Evolutionary conservation across 2,888 invertebrate species (phyloP), one percentile per base, ranked within the genome.

Genomic region (Sylvicola fuscatus): DNA sequence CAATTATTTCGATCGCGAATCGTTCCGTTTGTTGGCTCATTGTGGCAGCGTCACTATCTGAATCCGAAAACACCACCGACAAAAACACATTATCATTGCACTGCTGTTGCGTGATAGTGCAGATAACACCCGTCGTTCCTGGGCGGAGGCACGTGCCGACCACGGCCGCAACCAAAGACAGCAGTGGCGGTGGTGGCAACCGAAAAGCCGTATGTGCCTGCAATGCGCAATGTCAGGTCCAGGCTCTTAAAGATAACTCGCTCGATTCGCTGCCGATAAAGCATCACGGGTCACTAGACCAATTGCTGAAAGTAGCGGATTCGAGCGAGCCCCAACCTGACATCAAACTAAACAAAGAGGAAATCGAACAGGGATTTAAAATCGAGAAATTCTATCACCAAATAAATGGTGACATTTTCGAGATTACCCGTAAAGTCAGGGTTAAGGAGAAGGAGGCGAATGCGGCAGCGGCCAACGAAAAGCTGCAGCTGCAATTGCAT

Each of bases 71-170:
- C 46, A 53, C 53, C 51, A 54, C 52, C 49, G 56, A 58, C 47
- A 59, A 57, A 46, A 59, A 58, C 47, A 50, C 58, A 53, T 54
- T 59, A 52, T 57, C 56, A 52, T 53, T 59, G 48, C 58, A 59
- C 52, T 59, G 59, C 51, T 59, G 59, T 57, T 59, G 59, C 54
- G 58, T 59, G 55, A 57, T 59, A 51, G 59, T 59, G 49, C 58
- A 59, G 52, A 58, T 59, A 51, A 58, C 59, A 47, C 58, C 59
- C 47, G 58, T 57, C 46, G 45, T 46, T 37, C 52, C 56, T 26
- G 43, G 43, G 36, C 38, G 37, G 15, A 40, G 39, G 35, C 42
- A 41, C 39, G 37, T 43, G 40, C 41, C 59, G 50, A 54, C 59
- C 51, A 56, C 58, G 53, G 54, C 58, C 55, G 53, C 56, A 51